Evolutionary conservation across 92 coral and sea anemone species (phyloP).

Genomic region (Isaurus tuberculatus): DNA sequence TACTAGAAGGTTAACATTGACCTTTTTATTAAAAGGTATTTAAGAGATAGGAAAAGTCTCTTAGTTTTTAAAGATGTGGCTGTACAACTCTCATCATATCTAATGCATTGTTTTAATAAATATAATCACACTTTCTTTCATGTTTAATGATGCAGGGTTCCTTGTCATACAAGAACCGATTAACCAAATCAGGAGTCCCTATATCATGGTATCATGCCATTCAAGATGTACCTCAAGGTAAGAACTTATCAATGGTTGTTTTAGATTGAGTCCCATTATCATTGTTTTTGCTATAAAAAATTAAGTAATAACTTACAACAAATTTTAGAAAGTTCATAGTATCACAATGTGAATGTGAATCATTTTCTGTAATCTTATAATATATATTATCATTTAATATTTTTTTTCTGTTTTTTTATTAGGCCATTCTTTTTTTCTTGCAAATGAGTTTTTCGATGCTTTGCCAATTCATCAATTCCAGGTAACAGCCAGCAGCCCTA

Average conservation of each 20-base stretch:
- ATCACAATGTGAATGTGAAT: background rate
- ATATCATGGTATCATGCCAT: constrained; percentile 85
- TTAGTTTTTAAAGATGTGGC: too few relatives aligned
- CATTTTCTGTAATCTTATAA: background rate
- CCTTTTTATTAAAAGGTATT: too few relatives aligned
- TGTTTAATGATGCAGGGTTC: background rate
- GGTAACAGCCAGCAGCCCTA: constrained; percentile 65
- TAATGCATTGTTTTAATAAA: background rate
- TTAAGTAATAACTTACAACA: background rate
- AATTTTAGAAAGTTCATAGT: too few relatives aligned
- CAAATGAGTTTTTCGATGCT: constrained; percentile 97
- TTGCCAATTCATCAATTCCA: constrained; percentile 96
- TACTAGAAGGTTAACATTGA: too few relatives aligned
- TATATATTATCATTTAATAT: background rate
- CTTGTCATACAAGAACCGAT: constrained; percentile 63
- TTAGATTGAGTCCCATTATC: background rate
- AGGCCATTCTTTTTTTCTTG: constrained; percentile 82
- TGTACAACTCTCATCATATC: too few relatives aligned
- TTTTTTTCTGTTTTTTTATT: background rate
- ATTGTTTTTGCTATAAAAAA: background rate
- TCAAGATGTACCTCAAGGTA: constrained; percentile 79
- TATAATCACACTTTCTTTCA: background rate
- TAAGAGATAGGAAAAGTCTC: too few relatives aligned
- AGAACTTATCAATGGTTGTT: background rate
- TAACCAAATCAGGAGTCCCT: constrained; percentile 70